These are phyloP conservation scores for Apamea crenata DNA, from an alignment of 2,888 invertebrate species.

Conservation along the genomic window DNA sequence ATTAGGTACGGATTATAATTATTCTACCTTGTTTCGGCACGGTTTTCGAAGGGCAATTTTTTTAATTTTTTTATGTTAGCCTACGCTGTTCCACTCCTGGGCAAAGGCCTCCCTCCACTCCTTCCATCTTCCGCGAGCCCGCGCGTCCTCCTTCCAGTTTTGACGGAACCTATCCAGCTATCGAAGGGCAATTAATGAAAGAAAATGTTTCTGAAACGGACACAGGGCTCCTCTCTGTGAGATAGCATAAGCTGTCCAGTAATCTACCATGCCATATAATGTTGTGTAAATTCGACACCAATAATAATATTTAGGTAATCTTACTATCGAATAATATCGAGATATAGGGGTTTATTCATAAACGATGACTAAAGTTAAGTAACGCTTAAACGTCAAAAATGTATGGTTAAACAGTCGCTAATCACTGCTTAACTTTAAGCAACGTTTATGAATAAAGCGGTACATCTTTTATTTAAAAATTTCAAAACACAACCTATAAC, in stretches of 20 bases:
- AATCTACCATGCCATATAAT: neutral
- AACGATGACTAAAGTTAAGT: no score
- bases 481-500: slow-evolving; percentile 45
- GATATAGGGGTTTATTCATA: no score
- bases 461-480: slow-evolving; percentile 41
- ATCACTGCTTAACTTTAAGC: no score
- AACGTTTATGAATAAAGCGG: no score
- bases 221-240: neutral
- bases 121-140: no score
- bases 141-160: no score
- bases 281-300: neutral
- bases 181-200: neutral
- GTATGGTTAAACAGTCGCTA: no score
- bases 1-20: neutral
- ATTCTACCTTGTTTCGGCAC: neutral
- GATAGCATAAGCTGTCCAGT: neutral
- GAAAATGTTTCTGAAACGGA: neutral
- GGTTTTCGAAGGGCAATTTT: neutral
- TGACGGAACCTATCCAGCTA: no score
- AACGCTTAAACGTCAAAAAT: no score
- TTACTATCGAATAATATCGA: neutral
- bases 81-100: no score
- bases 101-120: no score
- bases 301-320: slow-evolving; percentile 3
- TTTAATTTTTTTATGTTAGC: no score